phyloP scores from a whole-genome alignment of 2,888 invertebrate species.

The Pristionchus fissidentatus region DNA sequence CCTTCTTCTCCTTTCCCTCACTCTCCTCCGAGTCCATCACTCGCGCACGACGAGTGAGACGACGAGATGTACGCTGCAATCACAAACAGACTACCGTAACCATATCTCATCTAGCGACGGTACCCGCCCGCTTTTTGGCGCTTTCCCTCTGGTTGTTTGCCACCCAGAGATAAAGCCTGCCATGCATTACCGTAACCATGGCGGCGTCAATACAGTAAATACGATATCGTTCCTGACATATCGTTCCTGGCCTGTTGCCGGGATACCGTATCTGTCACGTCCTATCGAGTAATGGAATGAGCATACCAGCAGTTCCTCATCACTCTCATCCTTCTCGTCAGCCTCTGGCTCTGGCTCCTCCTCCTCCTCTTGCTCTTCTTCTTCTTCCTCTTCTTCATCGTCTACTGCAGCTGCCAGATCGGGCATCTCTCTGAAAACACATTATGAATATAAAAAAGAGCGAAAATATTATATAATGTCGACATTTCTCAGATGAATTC shows the following conservation, averaged over 20 bases:
- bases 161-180: too few species aligned
- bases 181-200: too few species aligned
- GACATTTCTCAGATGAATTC: too few species aligned
- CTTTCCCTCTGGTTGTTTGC: too few species aligned
- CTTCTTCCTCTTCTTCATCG: constrained; percentile 2
- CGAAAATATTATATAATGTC: background rate
- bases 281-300: too few species aligned
- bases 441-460: background rate
- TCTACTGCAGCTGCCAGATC: background rate
- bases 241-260: too few species aligned
- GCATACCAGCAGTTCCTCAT: background rate
- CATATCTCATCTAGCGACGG: background rate
- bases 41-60: background rate
- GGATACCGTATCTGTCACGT: too few species aligned
- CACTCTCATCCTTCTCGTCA: background rate
- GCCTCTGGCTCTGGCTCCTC: background rate
- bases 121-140: too few species aligned
- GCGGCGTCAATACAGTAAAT: too few species aligned
- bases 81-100: background rate
- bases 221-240: too few species aligned
- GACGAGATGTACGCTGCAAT: background rate
- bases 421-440: background rate
- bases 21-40: background rate
- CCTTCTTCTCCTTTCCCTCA: background rate
- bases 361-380: background rate